Conservation (phyloP, 2,113 vertebrate species). For the Syrrhaptes paradoxus region DNA sequence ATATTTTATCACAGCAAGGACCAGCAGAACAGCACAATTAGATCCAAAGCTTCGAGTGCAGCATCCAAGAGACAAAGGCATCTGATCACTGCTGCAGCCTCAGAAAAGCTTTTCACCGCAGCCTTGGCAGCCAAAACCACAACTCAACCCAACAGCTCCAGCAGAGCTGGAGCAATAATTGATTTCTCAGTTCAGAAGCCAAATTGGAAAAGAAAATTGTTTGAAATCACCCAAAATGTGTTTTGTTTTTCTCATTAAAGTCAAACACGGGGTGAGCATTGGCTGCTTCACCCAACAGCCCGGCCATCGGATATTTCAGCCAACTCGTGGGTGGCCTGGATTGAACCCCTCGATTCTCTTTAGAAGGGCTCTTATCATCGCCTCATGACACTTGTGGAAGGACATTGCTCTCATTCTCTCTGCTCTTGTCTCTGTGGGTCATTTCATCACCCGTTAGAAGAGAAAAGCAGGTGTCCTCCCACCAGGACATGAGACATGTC, state of each 20-base stretch:
- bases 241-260: not conserved
- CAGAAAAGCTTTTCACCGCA: not conserved
- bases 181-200: slow-evolving; percentile 49
- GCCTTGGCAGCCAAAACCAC: not conserved
- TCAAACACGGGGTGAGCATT: not conserved
- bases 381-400: rapidly evolving
- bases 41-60: not conserved
- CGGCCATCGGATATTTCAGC: not conserved
- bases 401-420: no score
- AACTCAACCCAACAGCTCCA: not conserved
- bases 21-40: not conserved
- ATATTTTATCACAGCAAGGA: not conserved
- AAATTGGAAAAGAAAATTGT: slow-evolving; percentile 35
- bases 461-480: not conserved
- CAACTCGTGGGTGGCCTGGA: rapidly evolving
- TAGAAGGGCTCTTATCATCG: rapidly evolving
- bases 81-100: not conserved
- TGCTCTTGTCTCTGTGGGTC: not conserved
- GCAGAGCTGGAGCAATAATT: slow-evolving; percentile 39
- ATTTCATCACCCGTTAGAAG: not conserved
- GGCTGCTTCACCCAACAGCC: not conserved
- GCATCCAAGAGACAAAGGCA: not conserved
- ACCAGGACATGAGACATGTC: not conserved
- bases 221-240: not conserved
- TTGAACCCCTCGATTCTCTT: rapidly evolving